A percentile compares a stretch with the other conserved stretches of the same genome.
These are phyloP conservation scores for Phymanthus crucifer DNA, from an alignment of 92 coral and sea anemone genomes.

Conservation along the genomic window DNA sequence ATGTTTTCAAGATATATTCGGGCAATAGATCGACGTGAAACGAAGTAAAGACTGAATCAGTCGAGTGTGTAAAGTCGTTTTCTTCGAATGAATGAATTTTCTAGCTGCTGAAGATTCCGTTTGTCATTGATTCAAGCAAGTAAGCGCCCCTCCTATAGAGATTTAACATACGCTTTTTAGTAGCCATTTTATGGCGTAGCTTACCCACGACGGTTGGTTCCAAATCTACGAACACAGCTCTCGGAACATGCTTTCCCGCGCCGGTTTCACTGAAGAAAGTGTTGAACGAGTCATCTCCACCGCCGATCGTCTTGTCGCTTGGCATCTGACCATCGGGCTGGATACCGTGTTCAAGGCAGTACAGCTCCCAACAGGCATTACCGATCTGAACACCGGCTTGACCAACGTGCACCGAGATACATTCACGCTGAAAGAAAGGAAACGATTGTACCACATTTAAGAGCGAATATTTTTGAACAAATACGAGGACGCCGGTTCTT, in stretches of 20 bases:
- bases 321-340: conserved; percentile 96
- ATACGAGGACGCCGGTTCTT: too few relatives aligned
- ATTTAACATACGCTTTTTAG: too few relatives aligned
- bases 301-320: conserved; percentile 61
- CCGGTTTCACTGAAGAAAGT: conserved; percentile 89
- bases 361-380: conserved; percentile 90
- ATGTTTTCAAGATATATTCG: neutral
- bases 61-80: neutral
- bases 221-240: conserved; percentile 69
- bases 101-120: neutral
- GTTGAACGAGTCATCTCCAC: conserved; percentile 72
- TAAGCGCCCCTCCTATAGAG: conserved; percentile 16
- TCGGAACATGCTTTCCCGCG: conserved; percentile 69
- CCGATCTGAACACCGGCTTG: conserved; percentile 95
- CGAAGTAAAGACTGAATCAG: neutral
- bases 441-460: neutral
- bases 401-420: conserved; percentile 85
- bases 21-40: neutral
- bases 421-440: conserved; percentile 63
- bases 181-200: too few relatives aligned
- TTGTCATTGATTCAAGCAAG: neutral
- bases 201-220: conserved; percentile 66
- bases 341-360: conserved; percentile 91
- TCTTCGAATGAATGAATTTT: neutral
- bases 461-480: neutral